A percentile compares a stretch with the other conserved stretches of the same genome.
These are phyloP conservation scores for Sphaerophoria rueppellii DNA, from an alignment of 2,888 invertebrate species.

Conservation along the genomic window DNA sequence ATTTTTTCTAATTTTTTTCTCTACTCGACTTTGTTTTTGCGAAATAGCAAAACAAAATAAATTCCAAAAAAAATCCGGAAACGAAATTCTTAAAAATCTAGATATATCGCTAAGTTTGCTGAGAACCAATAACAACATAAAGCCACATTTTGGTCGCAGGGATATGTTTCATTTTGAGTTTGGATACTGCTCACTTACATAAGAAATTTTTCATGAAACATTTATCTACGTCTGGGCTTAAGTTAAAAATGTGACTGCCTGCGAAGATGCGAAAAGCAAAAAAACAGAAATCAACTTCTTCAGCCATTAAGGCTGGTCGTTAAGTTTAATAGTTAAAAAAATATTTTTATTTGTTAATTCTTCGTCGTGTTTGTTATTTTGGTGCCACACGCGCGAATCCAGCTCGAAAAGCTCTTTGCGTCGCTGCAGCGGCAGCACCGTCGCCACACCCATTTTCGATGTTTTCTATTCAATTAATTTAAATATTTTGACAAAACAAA, in stretches of 20 bases:
- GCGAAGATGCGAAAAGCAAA: neutral
- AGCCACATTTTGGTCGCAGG: neutral
- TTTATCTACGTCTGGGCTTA: neutral
- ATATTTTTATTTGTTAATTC: conserved; percentile 10
- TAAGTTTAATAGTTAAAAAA: conserved; percentile 22
- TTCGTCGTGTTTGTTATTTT: conserved; percentile 16
- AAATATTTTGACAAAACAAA: conserved; percentile 41
- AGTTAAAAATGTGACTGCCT: neutral
- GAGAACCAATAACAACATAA: neutral
- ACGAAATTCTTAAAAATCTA: conserved; percentile 34
- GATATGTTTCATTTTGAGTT: too few relatives aligned
- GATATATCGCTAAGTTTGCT: conserved; percentile 26
- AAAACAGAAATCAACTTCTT: conserved; percentile 32
- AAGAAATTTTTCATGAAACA: neutral
- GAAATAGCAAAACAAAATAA: conserved; percentile 41
- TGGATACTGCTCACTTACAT: neutral
- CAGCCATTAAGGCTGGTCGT: conserved; percentile 10
- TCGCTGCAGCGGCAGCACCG: neutral
- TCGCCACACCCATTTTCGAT: conserved; percentile 49
- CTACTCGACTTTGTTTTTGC: conserved; percentile 39
- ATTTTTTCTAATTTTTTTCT: conserved; percentile 34
- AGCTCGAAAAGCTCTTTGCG: neutral
- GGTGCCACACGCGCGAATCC: conserved; percentile 55
- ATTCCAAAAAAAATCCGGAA: conserved; percentile 59
- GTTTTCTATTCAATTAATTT: conserved; percentile 14